These are phyloP conservation scores for Petrosia ficiformis DNA, from an alignment of 37 sponge, comb jelly and placozoan genomes.

Conservation along the genomic window DNA sequence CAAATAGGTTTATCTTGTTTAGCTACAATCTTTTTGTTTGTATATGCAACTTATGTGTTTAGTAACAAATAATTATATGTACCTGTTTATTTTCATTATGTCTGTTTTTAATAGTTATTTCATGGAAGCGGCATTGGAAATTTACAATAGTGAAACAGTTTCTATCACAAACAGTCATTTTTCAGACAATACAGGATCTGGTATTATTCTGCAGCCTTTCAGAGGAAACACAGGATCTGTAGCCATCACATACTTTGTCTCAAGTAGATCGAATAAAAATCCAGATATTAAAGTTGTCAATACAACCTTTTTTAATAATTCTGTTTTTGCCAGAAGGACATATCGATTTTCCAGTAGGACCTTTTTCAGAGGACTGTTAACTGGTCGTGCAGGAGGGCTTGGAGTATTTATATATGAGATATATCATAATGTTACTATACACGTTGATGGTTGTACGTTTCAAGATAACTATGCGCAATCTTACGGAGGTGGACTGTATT, in stretches of 20 bases:
- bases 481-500: conserved; percentile 61
- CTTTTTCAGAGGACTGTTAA: conserved; percentile 37
- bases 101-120: too few species aligned
- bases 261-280: neutral
- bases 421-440: conserved; percentile 14
- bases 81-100: too few species aligned
- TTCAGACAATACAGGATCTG: too few species aligned
- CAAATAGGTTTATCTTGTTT: too few species aligned
- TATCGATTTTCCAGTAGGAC: conserved; percentile 26
- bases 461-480: conserved; percentile 30
- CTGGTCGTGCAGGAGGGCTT: conserved; percentile 66
- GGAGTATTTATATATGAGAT: conserved; percentile 50
- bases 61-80: too few species aligned
- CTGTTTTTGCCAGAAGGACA: conserved; percentile 3
- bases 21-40: too few species aligned
- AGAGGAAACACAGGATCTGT: conserved; percentile 62
- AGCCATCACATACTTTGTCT: conserved; percentile 36
- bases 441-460: conserved; percentile 25
- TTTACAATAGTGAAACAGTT: too few species aligned
- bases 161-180: too few species aligned
- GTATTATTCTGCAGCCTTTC: too few species aligned
- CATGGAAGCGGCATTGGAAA: too few species aligned
- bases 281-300: neutral
- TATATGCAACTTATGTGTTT: too few species aligned
- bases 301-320: conserved; percentile 34